Conservation (phyloP, 2,113 vertebrate genomes). For the Bettongia penicillata region DNA sequence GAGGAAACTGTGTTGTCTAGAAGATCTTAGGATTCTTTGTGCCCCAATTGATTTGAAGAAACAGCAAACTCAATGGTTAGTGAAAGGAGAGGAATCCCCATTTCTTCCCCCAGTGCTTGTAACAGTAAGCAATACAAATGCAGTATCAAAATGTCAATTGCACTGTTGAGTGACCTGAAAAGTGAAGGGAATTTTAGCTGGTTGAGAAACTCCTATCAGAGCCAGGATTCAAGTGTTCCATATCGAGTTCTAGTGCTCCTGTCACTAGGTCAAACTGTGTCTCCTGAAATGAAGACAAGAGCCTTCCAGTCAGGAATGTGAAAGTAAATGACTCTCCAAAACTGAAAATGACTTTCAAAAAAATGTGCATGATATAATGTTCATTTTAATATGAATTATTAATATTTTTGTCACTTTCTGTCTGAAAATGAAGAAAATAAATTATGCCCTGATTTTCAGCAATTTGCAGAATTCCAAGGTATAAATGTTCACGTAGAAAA, state of each 20-base stretch:
- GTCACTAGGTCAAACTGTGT: not conserved
- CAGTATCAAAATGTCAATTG: not conserved
- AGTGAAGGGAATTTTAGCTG: not conserved
- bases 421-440: not conserved
- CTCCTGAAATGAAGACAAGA: not conserved
- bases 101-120: not conserved
- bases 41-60: not conserved
- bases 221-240: not conserved
- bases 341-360: not conserved
- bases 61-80: not conserved
- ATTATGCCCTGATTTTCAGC: not conserved
- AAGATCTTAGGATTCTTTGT: not conserved
- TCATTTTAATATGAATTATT: not conserved
- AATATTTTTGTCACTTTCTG: not conserved
- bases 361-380: not conserved
- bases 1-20: not conserved
- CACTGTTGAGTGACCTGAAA: not conserved
- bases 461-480: not conserved
- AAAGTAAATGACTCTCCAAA: not conserved
- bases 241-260: not conserved
- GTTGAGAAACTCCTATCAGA: too few relatives aligned
- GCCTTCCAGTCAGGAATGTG: not conserved
- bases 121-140: too few relatives aligned
- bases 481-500: not conserved
- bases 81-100: not conserved